Evolutionary conservation across 2,797 vertebrate species (phyloP), one percentile per base, ranked within the genome.

Genomic region (Poeciliopsis turneri): DNA sequence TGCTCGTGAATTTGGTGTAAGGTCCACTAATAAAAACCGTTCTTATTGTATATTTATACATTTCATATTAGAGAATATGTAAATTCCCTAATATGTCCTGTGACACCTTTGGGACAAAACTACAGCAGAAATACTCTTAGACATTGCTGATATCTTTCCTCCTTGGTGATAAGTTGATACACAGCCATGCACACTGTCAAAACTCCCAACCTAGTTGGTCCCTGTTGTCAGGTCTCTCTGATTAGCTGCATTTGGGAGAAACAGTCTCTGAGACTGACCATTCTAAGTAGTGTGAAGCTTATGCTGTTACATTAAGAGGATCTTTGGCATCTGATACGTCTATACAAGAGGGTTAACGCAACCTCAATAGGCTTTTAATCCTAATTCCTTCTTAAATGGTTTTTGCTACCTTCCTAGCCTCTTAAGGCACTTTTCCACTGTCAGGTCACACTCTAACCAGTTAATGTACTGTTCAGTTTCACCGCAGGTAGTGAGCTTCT

Each of bases 291-390:
- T 57, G 66, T 46, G 18, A 75, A 76, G 82, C 84, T 86, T 79
- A 82, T 12, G 30, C 30, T 39, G 7, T 51, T 72, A 36, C 16
- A 51, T 36, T 51, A 72, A 33, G 8, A 36, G 28, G 71, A 51
- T 51, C 11, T 51, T 49, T 3, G 45, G 47, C 33, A 49, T 45
- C 76, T 72, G 53, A 79, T 81, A 82, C 55, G 61, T 74, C 51
- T 75, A 69, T 82, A 83, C 78, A 80, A 66, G 61, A 51, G 77
- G 15, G 64, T 81, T 86, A 85, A 82, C 78, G 8, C 30, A 39
- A 23, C 57, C n/a, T 33, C 77, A 74, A 78, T 71, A 16, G 41
- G 53, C 79, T 84, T 28, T 73, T 86, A 87, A 90, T 87, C 87
- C 78, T 84, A 78, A 78, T 82, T 84, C 53, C 72, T 25, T 30